Conservation (phyloP, 2,113 vertebrate species). For the Periophthalmus modestus region DNA sequence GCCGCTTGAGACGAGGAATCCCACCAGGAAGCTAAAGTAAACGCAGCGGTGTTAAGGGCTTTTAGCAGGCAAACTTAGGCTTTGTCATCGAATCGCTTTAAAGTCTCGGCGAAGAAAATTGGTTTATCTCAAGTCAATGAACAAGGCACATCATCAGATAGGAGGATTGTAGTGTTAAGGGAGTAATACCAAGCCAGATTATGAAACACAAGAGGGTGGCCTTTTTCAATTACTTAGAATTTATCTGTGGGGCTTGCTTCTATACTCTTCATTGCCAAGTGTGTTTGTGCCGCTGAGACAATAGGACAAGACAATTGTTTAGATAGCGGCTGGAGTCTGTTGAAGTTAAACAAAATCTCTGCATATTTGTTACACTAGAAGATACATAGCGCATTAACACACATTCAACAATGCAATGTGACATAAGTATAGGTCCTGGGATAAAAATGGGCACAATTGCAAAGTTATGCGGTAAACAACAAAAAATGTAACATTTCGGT, state of each 20-base stretch:
- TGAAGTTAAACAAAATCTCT: neutral
- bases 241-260: neutral
- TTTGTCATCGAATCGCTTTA: constrained; percentile 60
- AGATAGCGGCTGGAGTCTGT: neutral
- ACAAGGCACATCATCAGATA: constrained; percentile 48
- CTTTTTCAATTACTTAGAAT: constrained; percentile 18
- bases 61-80: constrained; percentile 55
- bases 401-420: too few relatives aligned
- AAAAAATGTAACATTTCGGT: too few relatives aligned
- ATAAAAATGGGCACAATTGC: too few relatives aligned
- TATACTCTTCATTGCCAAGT: neutral
- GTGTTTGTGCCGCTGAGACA: neutral
- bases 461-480: too few relatives aligned
- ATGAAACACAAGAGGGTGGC: constrained; percentile 24
- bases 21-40: constrained; percentile 65
- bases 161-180: constrained; percentile 36
- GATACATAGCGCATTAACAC: too few relatives aligned
- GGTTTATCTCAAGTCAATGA: constrained; percentile 45
- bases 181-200: constrained; percentile 18
- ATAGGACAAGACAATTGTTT: neutral
- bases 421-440: too few relatives aligned
- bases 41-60: constrained; percentile 64
- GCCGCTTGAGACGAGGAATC: constrained; percentile 54
- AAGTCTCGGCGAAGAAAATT: constrained; percentile 50
- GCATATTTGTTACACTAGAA: neutral